Base-by-base conservation (phyloP, 2,113 vertebrate genomes). In the Forbesichthys agassizii region DNA sequence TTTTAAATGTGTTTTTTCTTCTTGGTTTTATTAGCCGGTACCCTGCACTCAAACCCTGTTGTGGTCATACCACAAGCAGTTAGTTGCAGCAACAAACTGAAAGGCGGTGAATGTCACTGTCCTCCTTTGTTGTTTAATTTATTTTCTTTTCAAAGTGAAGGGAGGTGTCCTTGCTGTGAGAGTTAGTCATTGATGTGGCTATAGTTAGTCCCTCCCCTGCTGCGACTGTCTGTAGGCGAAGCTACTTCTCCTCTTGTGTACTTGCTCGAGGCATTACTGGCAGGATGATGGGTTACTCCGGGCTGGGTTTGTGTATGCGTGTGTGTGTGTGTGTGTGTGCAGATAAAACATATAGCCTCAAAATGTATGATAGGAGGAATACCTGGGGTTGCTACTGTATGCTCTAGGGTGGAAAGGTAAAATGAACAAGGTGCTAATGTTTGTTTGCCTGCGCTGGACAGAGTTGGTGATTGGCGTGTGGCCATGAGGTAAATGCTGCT, bases 81-180 rank as follows among this genome's bases (percentile, higher is more conserved):
- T 89, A 88, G 88, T 87, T 81, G 80, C 77, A 84, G 89, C 85
- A 85, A 84, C 83, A 90, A 89, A 82, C 86, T 91, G 87, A 89
- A 87, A 89, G 88, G 76, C 80, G 66, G 82, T 91, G 93, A 93
- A 93, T 93, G 93, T 93, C 93, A 93, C 71, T 85, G 84, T 87
- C 82, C 69, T 68, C 86, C 91, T 93, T 93, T 93, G 93, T 93
- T 93, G 92, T 93, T 93, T 93, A 93, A 93, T 93, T 93, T 92
- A 93, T 93, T 90, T 92, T 89, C 59, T 89, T 92, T 93, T 93
- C 92, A 93, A 93, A 93, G 92, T 90, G 86, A 90, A 82, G 90
- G 89, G 87, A 90, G 89, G 91, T 88, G 90, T 82, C 85, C 90
- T 83, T 85, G 91, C 88, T 91, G 90, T 85, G 91, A 90, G 90